A percentile compares a stretch with the other conserved stretches of the same genome.
phyloP scores from a whole-genome alignment of 2,888 invertebrate genomes.

The Margaritifera margaritifera region DNA sequence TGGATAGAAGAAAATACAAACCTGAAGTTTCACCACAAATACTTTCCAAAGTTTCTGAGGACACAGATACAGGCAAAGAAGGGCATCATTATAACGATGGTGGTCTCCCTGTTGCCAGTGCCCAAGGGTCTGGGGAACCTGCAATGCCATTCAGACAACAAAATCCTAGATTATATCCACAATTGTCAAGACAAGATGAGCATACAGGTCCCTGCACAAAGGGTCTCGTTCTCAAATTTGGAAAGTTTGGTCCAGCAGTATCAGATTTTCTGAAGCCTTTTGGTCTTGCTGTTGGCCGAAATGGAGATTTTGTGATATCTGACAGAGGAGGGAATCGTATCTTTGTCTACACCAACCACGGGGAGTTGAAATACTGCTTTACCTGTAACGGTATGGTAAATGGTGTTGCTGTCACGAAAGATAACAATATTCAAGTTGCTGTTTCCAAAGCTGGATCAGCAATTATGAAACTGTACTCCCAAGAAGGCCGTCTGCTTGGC shows the following conservation, averaged over 20 bases:
- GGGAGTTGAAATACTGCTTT: slow-evolving; percentile 47
- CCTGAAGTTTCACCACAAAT: slow-evolving; percentile 25
- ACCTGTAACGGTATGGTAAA: slow-evolving; percentile 49
- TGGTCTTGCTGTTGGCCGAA: slow-evolving; percentile 53
- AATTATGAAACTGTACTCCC: slow-evolving; percentile 52
- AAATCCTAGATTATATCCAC: slow-evolving; percentile 29
- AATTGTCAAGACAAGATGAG: slow-evolving; percentile 8
- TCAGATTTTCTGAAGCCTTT: slow-evolving; percentile 59
- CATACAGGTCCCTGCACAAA: slow-evolving; percentile 38
- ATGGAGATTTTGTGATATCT: slow-evolving; percentile 59
- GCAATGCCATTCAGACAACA: neutral
- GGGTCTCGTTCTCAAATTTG: slow-evolving; percentile 50
- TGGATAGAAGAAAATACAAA: slow-evolving; percentile 29
- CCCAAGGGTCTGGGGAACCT: slow-evolving; percentile 4
- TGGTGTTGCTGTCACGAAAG: slow-evolving; percentile 50
- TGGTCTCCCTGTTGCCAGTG: neutral
- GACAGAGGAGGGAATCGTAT: slow-evolving; percentile 60
- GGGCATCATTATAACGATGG: slow-evolving; percentile 4
- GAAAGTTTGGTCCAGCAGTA: slow-evolving; percentile 54
- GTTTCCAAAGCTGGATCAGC: slow-evolving; percentile 50
- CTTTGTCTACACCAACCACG: slow-evolving; percentile 54
- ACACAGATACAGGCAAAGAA: slow-evolving; percentile 1
- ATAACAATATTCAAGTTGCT: slow-evolving; percentile 55
- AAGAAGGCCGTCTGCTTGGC: slow-evolving; percentile 47
- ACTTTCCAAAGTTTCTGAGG: neutral